These are phyloP conservation scores for Tinea trinotella DNA, from an alignment of 2,888 invertebrate genomes.

Conservation along the genomic window DNA sequence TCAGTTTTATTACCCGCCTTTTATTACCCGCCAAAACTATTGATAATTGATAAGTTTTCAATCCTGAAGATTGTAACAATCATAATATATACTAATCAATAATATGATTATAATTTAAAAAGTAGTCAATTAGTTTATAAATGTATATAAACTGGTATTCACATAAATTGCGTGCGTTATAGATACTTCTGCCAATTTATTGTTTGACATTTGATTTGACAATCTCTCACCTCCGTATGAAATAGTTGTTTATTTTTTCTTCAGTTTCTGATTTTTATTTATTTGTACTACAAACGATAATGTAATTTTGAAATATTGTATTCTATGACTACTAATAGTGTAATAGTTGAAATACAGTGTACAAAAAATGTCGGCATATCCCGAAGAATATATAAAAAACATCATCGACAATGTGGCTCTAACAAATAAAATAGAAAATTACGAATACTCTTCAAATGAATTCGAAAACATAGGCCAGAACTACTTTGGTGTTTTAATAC, in stretches of 20 bases:
- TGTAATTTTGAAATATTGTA: not conserved
- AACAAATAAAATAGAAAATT: not conserved
- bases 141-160: too few relatives aligned
- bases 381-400: slow-evolving; percentile 5
- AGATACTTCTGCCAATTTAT: too few relatives aligned
- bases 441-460: not conserved
- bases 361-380: not conserved
- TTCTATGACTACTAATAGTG: not conserved
- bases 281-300: not conserved
- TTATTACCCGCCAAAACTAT: too few relatives aligned
- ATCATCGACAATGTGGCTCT: not conserved
- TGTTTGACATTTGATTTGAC: not conserved
- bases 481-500: slow-evolving; percentile 54
- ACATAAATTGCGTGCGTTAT: too few relatives aligned
- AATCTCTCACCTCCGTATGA: not conserved
- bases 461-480: slow-evolving; percentile 42
- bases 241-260: not conserved
- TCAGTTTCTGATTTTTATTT: not conserved
- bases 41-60: too few relatives aligned
- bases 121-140: too few relatives aligned
- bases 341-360: not conserved
- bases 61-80: too few relatives aligned
- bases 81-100: too few relatives aligned
- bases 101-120: too few relatives aligned
- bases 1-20: too few relatives aligned